Evolutionary conservation across 2,797 vertebrate species (phyloP), one percentile per base, ranked within the genome.

Genomic region (Diglossa cyanea): DNA sequence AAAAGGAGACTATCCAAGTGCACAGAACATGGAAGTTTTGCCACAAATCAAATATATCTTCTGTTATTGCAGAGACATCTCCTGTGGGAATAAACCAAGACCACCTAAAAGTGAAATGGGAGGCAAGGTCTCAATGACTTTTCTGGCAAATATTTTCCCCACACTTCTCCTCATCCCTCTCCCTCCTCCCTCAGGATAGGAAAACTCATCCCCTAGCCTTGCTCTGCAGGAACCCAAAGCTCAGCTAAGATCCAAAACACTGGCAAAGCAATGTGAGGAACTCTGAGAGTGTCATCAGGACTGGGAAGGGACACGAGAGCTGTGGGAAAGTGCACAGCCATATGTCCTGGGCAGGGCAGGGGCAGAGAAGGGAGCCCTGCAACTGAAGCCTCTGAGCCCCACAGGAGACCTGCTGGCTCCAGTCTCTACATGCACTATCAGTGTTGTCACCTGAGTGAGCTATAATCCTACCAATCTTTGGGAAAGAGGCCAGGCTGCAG

Each of bases 401-500:
- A 1, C 12, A 30, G 84, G 57, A 47, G 0, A 3, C 25, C 67
- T 45, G 48, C 67, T 2, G 17, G 60, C 81, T 50, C 23, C 83
- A 28, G 54, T 33, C 89, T 48, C 50, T 53, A 50, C 4, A 7
- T 72, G 70, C 44, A 40, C 9, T 51, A 75, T 40, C 88, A 81
- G 58, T 35, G 55, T 21, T 61, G 88, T 91, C 91, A 95, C 79
- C 88, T 66, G 68, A 67, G 54, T 5, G 58, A 94, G 90, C 76
- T 80, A 53, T 24, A 61, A 58, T 61, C 0, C 0, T 50, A 21
- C 2, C 6, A 77, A 42, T 30, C 62, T 75, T 47, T 70, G 73
- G 92, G 79, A 83, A 86, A 58, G 76, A 47, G 83, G 47, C 79
- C 76, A 81, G 89, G 67, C 81, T 86, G 74, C 83, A 85, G 91